Evolutionary conservation across 2,888 invertebrate species (phyloP), one percentile per base, ranked within the genome.

Genomic region (Rhaphigaster nebulosa): DNA sequence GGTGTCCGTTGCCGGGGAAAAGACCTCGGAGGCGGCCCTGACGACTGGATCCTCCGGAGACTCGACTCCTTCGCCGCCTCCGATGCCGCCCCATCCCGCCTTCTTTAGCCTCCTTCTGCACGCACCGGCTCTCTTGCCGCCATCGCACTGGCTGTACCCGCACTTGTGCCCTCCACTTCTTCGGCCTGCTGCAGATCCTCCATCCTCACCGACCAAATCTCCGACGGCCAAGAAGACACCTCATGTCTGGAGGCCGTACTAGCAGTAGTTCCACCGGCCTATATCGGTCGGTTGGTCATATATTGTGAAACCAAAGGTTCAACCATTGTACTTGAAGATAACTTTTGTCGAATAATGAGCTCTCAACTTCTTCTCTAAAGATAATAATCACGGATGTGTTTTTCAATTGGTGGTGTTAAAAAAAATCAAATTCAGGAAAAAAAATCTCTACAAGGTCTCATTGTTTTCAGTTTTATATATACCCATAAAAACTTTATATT

Each of bases 191-290:
- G 52, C 60, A 41, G 90, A 90, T 18, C 92, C 91, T 4, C 92
- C 92, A 20, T 65, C 92, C 8, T 91, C 92, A 5, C 92, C 91
- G 34, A 90, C 91, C 65, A 91, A 92, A 89, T 80, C 91, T 1
- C 91, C 92, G 1, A 87, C 92, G 15, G 90, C 91, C 26, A 90
- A 91, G 29, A 90, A 91, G 23, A 91, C 84, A 41, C 41, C 90
- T 45, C 96, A 97, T 93, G 97, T 97, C 91, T 97, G 97, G 97
- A 95, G 97, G 93, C 97, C 97, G 29, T 97, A 97, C 94, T 97
- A 93, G 93, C 90, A 56, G 54, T 89, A 65, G 54, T 87, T 50
- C 87, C 45, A n/a, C 84, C 84, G 84, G 84, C 84, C 45, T 41
- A 4, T 26, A 15, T 18, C 12, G 45, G 70, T 38, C 70, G 70